Evolutionary conservation across 1,140 invertebrate genomes (phyloP), one percentile per base, ranked within the genome.

Genomic region (Lutraria rhynchaena): DNA sequence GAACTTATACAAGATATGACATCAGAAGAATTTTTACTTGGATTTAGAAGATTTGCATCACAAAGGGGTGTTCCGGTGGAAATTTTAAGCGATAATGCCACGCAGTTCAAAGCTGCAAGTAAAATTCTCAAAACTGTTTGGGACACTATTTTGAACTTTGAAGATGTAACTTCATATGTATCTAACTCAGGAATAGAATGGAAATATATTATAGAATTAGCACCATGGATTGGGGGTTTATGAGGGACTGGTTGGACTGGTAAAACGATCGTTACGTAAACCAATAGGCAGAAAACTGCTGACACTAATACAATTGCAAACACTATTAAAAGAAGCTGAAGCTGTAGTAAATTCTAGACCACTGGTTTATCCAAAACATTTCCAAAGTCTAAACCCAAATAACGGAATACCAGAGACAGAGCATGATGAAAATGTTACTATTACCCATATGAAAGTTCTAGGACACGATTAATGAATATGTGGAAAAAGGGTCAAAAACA

Each of bases 401-500:
- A 49, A 27, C 3, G 65, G 65, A 13, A 69, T 51, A 7, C 65
- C 65, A 3, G 44, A 69, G 27, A 24, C 7, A 27, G 41, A 69
- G 15, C 17, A 24, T 15, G 13, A 15, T 69, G 27, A 61, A 7
- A 24, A 13, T 29, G 65, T n/a, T n/a, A n/a, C n/a, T n/a, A n/a
- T n/a, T n/a, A n/a, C n/a, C 29, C 29, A 55, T 31, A 33, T 33
- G 49, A 71, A 53, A 71, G 11, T 19, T 31, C 22, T 35, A 27
- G 29, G 31, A 19, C 55, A n/a, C 73, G 53, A 44, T 33, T 73
- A 29, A 33, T 80, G 17, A 22, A 53, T 9, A 63, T 51, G 11
- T 81, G 78, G 71, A 57, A 75, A 24, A 82, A 82, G 51, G 80
- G 80, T 27, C 80, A 82, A 37, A 55, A 22, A 55, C 5, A 51